Conservation (phyloP, 2,888 invertebrate species). For the Agrochola lychnidis region DNA sequence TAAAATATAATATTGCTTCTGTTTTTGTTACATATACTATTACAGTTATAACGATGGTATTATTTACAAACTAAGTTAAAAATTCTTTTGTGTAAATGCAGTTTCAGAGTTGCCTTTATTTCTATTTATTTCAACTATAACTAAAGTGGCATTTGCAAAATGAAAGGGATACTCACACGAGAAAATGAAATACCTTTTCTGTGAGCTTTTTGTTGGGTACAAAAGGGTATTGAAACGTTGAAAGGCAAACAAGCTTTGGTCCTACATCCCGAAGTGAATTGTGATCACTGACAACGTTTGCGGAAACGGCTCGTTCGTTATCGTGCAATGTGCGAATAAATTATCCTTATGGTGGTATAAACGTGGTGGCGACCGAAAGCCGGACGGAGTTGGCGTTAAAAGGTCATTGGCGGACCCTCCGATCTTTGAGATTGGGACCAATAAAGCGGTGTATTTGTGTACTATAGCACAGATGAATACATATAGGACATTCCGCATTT, state of each 20-base stretch:
- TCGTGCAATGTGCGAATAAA: slow-evolving; percentile 70
- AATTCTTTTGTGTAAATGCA: slow-evolving; percentile 13
- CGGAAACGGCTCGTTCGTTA: slow-evolving; percentile 56
- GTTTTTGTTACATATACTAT: slow-evolving; percentile 10
- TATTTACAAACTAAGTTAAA: neutral
- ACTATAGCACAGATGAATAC: too few species aligned
- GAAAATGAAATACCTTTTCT: slow-evolving; percentile 13
- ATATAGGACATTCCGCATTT: too few species aligned
- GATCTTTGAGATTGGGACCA: slow-evolving; percentile 33
- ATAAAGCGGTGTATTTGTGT: slow-evolving; percentile 28
- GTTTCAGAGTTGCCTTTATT: neutral
- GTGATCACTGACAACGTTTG: slow-evolving; percentile 51
- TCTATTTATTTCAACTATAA: slow-evolving; percentile 9
- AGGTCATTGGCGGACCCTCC: slow-evolving; percentile 66
- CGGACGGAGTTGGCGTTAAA: slow-evolving; percentile 69
- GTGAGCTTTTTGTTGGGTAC: slow-evolving; percentile 32
- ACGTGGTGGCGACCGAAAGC: slow-evolving; percentile 57
- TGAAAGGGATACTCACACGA: slow-evolving; percentile 23
- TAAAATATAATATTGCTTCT: neutral
- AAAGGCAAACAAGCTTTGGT: slow-evolving; percentile 45
- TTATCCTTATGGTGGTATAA: slow-evolving; percentile 70
- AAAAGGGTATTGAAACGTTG: slow-evolving; percentile 43
- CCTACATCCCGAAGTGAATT: slow-evolving; percentile 47
- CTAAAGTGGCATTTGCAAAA: slow-evolving; percentile 16
- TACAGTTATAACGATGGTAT: neutral